Evolutionary conservation across 2,113 vertebrate species (phyloP).

Genomic region (Lampris megalopsis): DNA sequence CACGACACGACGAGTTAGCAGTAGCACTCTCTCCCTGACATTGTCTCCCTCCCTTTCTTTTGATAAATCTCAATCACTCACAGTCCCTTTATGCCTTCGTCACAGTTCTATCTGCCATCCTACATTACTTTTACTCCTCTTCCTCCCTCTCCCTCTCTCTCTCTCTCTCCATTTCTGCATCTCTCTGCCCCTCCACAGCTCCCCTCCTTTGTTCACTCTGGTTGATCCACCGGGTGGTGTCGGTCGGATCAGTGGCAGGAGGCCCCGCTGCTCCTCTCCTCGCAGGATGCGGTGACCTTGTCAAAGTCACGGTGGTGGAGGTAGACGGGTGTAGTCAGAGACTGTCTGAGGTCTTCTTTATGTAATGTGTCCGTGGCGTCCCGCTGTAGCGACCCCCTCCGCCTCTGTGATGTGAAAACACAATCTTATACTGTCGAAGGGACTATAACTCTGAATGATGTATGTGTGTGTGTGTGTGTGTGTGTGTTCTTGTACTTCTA

Average conservation of each 20-base stretch:
- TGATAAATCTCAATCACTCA: no score
- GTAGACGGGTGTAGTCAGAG: conserved; percentile 37
- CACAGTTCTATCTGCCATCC: conserved; percentile 41
- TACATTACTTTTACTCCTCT: conserved; percentile 31
- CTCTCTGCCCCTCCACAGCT: conserved; percentile 47
- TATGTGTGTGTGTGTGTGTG: no score
- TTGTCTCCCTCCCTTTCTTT: no score
- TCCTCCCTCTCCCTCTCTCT: no score
- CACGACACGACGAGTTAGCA: no score
- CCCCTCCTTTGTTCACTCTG: conserved; percentile 69
- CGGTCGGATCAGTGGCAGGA: conserved; percentile 25
- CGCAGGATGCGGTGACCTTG: conserved; percentile 71
- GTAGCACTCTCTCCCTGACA: no score
- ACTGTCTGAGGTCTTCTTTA: conserved; percentile 63
- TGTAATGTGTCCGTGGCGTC: conserved; percentile 54
- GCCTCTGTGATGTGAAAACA: conserved; percentile 45
- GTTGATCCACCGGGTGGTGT: conserved; percentile 45
- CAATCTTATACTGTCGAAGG: conserved; percentile 33
- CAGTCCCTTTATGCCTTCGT: conserved; percentile 36
- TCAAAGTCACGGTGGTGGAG: conserved; percentile 44
- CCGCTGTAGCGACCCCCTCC: conserved; percentile 33
- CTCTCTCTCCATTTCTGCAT: conserved; percentile 7
- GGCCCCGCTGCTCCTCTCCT: conserved; percentile 28
- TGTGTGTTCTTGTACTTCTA: no score
- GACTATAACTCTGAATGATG: conserved; percentile 29